These are phyloP conservation scores for Saccostrea echinata DNA, from an alignment of 1,140 invertebrate species.

Conservation along the genomic window DNA sequence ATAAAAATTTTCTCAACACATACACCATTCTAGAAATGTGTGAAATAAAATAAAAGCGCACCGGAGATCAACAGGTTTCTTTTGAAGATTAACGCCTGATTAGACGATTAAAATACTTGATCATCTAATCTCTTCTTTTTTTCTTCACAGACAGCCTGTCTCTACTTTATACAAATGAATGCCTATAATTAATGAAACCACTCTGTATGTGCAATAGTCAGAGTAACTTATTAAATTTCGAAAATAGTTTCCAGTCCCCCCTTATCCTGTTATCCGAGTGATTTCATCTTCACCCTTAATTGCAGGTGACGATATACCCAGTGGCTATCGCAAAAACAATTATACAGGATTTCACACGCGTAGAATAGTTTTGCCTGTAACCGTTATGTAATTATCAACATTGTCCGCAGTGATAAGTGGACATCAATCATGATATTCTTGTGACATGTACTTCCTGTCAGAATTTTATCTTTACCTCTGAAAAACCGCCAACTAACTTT, in stretches of 20 bases:
- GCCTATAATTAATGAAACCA: background rate
- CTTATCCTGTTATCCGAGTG: background rate
- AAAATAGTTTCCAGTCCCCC: background rate
- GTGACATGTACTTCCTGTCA: slow-evolving; percentile 24
- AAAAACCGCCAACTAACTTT: background rate
- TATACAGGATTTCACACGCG: background rate
- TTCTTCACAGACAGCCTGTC: background rate
- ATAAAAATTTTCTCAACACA: background rate
- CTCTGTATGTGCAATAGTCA: background rate
- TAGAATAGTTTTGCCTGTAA: slow-evolving; percentile 1
- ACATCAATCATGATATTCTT: background rate
- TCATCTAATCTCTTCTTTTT: background rate
- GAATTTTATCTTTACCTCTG: background rate
- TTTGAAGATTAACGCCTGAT: slow-evolving; percentile 27
- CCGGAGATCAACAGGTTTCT: background rate
- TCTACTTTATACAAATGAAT: background rate
- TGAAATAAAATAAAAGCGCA: slow-evolving; percentile 21
- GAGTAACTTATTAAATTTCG: too few species aligned
- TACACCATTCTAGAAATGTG: background rate
- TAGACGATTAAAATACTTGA: slow-evolving; percentile 24
- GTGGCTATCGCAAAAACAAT: background rate
- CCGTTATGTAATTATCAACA: slow-evolving; percentile 28
- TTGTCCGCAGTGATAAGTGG: slow-evolving; percentile 23
- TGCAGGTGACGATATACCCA: background rate
- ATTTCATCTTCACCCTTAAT: background rate